Percentiles rank a stretch among this genome's conserved stretches.
phyloP scores from a whole-genome alignment of 2,113 vertebrate genomes.

The Prunella fulvescens region DNA sequence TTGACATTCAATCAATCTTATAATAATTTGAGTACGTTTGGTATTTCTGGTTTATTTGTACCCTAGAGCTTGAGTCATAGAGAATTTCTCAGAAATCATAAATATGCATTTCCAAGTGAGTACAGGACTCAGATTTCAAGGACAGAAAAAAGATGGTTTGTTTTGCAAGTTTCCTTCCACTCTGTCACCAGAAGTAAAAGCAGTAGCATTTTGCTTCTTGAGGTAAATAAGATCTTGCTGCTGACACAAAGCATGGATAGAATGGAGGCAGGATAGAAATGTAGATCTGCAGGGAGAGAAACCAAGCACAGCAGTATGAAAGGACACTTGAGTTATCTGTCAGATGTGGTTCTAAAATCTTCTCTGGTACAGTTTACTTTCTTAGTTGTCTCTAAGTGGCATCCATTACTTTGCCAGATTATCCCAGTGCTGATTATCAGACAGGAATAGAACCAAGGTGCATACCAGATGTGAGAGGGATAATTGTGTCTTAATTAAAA shows the following conservation, averaged over 20 bases:
- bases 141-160: not conserved
- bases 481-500: not conserved
- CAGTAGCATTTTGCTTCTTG: not conserved
- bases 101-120: not conserved
- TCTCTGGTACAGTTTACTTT: not conserved
- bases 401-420: not conserved
- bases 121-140: not conserved
- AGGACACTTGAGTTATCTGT: not conserved
- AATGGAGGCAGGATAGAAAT: not conserved
- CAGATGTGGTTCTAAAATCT: not conserved
- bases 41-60: not conserved
- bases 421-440: not conserved
- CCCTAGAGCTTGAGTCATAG: not conserved
- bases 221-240: not conserved
- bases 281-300: not conserved
- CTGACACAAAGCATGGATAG: not conserved
- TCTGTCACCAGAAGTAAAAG: not conserved
- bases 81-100: conserved; percentile 42
- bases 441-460: not conserved
- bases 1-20: not conserved
- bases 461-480: not conserved
- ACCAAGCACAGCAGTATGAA: not conserved
- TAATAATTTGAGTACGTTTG: not conserved
- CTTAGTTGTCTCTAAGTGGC: not conserved
- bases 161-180: not conserved